Evolutionary conservation across 2,888 invertebrate genomes (phyloP).

Genomic region (Athalia rosae): DNA sequence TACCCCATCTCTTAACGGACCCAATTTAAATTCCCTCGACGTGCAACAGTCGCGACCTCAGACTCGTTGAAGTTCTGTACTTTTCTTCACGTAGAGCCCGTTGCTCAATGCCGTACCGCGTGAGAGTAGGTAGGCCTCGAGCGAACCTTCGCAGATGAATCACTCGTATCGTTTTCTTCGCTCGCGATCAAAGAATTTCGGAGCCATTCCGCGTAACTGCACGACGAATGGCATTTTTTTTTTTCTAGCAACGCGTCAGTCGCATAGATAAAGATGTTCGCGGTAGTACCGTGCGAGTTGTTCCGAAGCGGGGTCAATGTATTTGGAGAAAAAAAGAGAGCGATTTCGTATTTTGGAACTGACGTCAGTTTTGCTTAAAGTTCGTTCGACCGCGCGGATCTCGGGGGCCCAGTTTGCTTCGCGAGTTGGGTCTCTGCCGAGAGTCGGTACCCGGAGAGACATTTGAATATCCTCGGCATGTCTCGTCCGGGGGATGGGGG

Average conservation of each 20-base stretch:
- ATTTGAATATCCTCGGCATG: conserved; percentile 46
- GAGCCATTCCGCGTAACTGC: background rate
- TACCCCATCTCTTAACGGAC: conserved; percentile 58
- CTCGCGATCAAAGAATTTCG: background rate
- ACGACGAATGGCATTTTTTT: no score
- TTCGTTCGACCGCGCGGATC: conserved; percentile 18
- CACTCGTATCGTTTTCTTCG: no score
- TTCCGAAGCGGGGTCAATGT: background rate
- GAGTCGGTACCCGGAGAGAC: conserved; percentile 23
- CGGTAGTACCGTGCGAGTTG: conserved; percentile 13
- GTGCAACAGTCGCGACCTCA: conserved; percentile 46
- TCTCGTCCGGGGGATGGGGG: conserved; percentile 24
- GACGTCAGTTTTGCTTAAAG: conserved; percentile 42
- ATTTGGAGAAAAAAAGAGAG: background rate
- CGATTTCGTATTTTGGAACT: conserved; percentile 42
- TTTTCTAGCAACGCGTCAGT: background rate
- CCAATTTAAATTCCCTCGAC: conserved; percentile 66
- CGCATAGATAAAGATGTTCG: background rate
- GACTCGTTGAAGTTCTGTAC: conserved; percentile 13
- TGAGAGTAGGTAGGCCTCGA: no score
- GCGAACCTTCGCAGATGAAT: no score
- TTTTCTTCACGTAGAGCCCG: conserved; percentile 13
- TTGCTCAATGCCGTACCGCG: background rate
- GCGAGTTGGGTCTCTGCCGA: background rate
- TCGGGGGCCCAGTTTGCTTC: background rate